Evolutionary conservation across 2,797 vertebrate species (phyloP).

Genomic region (Muscicapa striata): DNA sequence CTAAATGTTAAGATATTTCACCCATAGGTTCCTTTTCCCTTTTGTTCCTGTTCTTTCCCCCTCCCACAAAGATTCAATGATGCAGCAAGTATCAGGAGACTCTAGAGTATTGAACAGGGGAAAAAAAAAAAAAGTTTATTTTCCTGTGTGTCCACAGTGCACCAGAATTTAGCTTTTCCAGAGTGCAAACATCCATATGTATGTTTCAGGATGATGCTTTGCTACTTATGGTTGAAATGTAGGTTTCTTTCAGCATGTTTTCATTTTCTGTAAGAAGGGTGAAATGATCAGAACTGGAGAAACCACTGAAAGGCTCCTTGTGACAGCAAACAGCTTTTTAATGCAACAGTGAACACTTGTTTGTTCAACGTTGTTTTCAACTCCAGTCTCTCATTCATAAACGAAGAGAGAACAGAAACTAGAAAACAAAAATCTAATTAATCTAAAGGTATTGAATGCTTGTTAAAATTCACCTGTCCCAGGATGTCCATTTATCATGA

Average conservation of each 20-base stretch:
- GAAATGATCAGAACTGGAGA: not conserved
- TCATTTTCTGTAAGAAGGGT: not conserved
- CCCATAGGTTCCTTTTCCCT: not conserved
- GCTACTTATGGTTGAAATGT: not conserved
- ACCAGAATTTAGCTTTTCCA: not conserved
- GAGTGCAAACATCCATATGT: not conserved
- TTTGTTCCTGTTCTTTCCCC: not conserved
- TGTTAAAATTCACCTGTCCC: conserved; percentile 81
- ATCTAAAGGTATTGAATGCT: conserved; percentile 74
- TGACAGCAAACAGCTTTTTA: not conserved
- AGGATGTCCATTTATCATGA: conserved; percentile 80
- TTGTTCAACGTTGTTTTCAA: not conserved
- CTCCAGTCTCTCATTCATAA: conserved; percentile 58
- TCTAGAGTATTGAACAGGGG: not conserved
- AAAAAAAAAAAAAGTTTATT: not conserved
- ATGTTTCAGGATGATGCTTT: not conserved
- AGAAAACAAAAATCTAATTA: conserved; percentile 78
- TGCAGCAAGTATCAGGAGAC: not conserved
- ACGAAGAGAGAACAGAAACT: conserved; percentile 24
- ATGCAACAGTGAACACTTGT: not conserved
- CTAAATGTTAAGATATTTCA: not conserved
- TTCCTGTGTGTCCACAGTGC: not conserved
- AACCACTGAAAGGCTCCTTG: not conserved
- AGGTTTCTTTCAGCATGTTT: not conserved
- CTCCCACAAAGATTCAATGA: not conserved